Conservation (phyloP, 2,797 vertebrate genomes). For the Schizothorax lantsangensis region DNA sequence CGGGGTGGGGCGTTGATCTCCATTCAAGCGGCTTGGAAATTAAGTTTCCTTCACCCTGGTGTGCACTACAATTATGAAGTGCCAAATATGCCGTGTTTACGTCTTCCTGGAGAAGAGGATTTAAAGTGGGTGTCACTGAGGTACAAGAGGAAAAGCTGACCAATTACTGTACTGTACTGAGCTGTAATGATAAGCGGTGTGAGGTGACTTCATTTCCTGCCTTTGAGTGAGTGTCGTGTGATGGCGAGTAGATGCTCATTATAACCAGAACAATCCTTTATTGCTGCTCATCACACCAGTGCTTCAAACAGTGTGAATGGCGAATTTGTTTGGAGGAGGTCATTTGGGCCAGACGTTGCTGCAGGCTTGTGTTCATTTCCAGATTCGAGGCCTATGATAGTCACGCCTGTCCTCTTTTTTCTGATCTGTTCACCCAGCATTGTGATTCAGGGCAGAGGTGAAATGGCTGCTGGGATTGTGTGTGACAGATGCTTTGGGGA, state of each 20-base stretch:
- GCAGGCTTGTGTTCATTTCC: conserved; percentile 30
- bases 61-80: conserved; percentile 76
- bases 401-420: conserved; percentile 1
- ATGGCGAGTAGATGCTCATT: conserved; percentile 10
- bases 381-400: conserved; percentile 4
- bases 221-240: conserved; percentile 34
- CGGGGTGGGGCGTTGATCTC: conserved; percentile 74
- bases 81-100: conserved; percentile 69
- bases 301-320: conserved; percentile 20
- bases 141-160: conserved; percentile 36
- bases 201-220: conserved; percentile 40
- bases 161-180: conserved; percentile 61
- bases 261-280: conserved; percentile 17
- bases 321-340: conserved; percentile 16
- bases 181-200: conserved; percentile 37
- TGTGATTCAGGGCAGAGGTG: conserved; percentile 63
- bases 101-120: conserved; percentile 63
- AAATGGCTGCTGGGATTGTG: conserved; percentile 35
- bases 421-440: neutral
- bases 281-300: neutral
- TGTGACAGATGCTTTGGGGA: conserved; percentile 70
- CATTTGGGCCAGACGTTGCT: neutral
- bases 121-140: conserved; percentile 46
- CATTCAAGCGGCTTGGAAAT: conserved; percentile 70
- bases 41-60: conserved; percentile 72